A percentile compares a stretch with the other conserved stretches of the same genome.
phyloP scores from a whole-genome alignment of 2,888 invertebrate species.

The Suillia variegata region DNA sequence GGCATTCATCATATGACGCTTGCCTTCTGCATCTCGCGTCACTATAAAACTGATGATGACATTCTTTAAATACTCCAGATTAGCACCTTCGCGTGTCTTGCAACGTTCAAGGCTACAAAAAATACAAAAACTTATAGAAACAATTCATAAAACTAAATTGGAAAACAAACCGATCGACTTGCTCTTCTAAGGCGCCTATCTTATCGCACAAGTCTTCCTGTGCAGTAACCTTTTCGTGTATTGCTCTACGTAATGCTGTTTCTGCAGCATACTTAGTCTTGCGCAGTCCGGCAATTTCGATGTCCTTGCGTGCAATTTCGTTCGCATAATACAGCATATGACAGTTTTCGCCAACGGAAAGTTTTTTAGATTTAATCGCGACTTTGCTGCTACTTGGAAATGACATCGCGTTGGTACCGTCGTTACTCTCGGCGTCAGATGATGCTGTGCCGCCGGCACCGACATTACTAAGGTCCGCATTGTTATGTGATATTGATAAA shows the following conservation, averaged over 20 bases:
- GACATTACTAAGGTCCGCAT: conserved; percentile 12
- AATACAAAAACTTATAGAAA: too few relatives aligned
- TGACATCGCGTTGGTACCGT: conserved; percentile 20
- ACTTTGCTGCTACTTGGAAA: conserved; percentile 28
- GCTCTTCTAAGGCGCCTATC: conserved; percentile 66
- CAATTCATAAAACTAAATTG: neutral
- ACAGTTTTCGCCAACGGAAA: conserved; percentile 67
- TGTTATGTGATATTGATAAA: conserved; percentile 16
- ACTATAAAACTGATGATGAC: conserved; percentile 82
- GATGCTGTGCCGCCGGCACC: conserved; percentile 36
- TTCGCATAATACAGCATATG: conserved; percentile 83
- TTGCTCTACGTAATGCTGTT: conserved; percentile 64
- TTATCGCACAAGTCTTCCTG: conserved; percentile 63
- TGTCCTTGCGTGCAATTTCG: conserved; percentile 79
- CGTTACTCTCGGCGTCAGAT: conserved; percentile 46
- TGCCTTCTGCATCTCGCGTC: conserved; percentile 71
- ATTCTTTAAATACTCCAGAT: conserved; percentile 89
- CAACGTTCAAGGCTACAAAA: conserved; percentile 69
- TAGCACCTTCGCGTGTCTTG: conserved; percentile 82
- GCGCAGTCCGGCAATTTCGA: conserved; percentile 75
- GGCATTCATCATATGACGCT: conserved; percentile 86
- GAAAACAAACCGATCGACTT: conserved; percentile 65
- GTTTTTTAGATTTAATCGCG: conserved; percentile 42
- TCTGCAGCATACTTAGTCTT: conserved; percentile 72
- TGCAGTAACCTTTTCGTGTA: conserved; percentile 65